Evolutionary conservation across 2,113 vertebrate species (phyloP).

Genomic region (Triplophysa rosa): DNA sequence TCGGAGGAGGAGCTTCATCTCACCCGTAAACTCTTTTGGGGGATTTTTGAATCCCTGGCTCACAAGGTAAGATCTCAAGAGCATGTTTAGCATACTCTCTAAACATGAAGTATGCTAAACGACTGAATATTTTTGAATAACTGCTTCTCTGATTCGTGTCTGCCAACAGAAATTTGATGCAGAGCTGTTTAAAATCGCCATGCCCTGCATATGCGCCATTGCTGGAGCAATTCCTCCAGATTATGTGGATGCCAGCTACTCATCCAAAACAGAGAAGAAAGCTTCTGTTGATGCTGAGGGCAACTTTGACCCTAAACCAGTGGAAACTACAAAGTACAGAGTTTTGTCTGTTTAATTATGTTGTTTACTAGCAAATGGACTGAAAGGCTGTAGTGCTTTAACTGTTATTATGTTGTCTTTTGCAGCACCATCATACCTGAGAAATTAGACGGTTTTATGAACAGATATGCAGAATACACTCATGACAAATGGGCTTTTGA

Average conservation of each 20-base stretch:
- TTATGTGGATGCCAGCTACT: slow-evolving; percentile 93
- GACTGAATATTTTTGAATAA: background rate
- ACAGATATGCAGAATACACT: slow-evolving; percentile 90
- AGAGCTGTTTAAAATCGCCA: slow-evolving; percentile 89
- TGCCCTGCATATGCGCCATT: slow-evolving; percentile 91
- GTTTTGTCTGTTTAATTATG: background rate
- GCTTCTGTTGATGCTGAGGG: slow-evolving; percentile 92
- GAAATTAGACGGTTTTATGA: slow-evolving; percentile 88
- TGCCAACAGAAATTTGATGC: slow-evolving; percentile 82
- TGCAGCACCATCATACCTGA: slow-evolving; percentile 90
- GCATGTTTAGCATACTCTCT: too few species aligned
- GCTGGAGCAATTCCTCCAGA: slow-evolving; percentile 91
- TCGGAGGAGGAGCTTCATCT: slow-evolving; percentile 94
- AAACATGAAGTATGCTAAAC: background rate
- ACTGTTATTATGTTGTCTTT: background rate
- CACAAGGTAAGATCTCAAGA: slow-evolving; percentile 81
- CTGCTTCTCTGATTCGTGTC: background rate
- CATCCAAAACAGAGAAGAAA: slow-evolving; percentile 91
- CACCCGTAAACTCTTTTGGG: slow-evolving; percentile 93
- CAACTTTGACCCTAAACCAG: slow-evolving; percentile 92
- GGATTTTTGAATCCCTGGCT: slow-evolving; percentile 90
- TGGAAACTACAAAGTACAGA: slow-evolving; percentile 88
- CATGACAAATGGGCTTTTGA: slow-evolving; percentile 95
- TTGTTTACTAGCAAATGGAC: background rate
- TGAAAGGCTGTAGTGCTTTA: background rate